phyloP scores from a whole-genome alignment of 2,888 invertebrate genomes.

The Schrankia costaestrigalis region DNA sequence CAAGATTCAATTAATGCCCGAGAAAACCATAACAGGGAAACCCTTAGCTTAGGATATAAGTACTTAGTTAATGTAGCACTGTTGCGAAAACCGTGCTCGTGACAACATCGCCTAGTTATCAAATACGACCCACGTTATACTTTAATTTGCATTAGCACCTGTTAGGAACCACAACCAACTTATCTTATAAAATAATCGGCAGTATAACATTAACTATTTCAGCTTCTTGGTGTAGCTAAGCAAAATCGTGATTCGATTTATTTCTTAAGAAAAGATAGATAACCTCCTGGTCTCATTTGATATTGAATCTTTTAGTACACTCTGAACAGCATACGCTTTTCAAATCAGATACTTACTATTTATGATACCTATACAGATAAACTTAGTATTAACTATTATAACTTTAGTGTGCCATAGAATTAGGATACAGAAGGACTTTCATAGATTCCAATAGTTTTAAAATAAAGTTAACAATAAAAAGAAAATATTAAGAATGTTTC shows the following conservation, averaged over 20 bases:
- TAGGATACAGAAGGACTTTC: too few species aligned
- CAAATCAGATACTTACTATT: too few species aligned
- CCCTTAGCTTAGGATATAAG: conserved; percentile 53
- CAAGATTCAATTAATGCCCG: conserved; percentile 52
- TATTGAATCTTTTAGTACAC: too few species aligned
- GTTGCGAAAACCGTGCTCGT: conserved; percentile 52
- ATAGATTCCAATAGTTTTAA: too few species aligned
- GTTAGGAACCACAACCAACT: conserved; percentile 32
- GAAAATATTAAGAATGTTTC: too few species aligned
- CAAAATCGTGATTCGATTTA: conserved; percentile 21
- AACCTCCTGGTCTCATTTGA: too few species aligned
- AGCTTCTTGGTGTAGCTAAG: conserved; percentile 32
- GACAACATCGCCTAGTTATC: conserved; percentile 26
- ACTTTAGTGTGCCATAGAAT: too few species aligned
- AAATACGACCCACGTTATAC: conserved; percentile 17
- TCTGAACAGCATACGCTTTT: too few species aligned
- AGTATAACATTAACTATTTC: not conserved
- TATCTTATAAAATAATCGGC: conserved; percentile 55
- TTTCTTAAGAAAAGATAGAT: conserved; percentile 48
- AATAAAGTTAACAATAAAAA: too few species aligned
- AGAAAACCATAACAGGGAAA: conserved; percentile 57
- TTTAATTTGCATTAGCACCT: conserved; percentile 64
- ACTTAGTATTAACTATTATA: too few species aligned
- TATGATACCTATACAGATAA: too few species aligned
- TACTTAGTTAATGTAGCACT: conserved; percentile 34